Evolutionary conservation across 2,888 invertebrate genomes (phyloP).

Genomic region (Polyploca ridens): DNA sequence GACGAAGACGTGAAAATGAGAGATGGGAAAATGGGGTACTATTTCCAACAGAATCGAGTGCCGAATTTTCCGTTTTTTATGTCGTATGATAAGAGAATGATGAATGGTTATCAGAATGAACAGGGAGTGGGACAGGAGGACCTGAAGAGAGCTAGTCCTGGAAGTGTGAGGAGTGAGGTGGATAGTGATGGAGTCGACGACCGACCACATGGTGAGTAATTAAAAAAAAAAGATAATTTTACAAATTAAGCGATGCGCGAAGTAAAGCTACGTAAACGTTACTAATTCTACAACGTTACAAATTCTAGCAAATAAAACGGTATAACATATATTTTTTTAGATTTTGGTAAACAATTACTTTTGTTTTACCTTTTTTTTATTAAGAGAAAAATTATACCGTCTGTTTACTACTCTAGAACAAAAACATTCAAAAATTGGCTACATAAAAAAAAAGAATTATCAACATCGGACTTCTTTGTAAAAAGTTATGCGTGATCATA

Average conservation of each 20-base stretch:
- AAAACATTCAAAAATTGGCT: no score
- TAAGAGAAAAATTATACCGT: no score
- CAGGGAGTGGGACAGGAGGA: slow-evolving; percentile 62
- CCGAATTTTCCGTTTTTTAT: slow-evolving; percentile 80
- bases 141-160: slow-evolving; percentile 73
- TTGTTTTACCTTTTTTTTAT: no score
- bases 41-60: slow-evolving; percentile 74
- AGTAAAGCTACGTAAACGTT: not conserved
- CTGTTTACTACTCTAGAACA: no score
- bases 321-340: no score
- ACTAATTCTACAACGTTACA: no score
- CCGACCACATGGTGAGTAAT: slow-evolving; percentile 68
- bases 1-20: slow-evolving; percentile 72
- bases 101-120: slow-evolving; percentile 53
- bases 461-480: no score
- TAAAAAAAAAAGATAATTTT: not conserved
- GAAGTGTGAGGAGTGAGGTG: slow-evolving; percentile 74
- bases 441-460: no score
- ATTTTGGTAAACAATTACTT: no score
- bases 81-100: slow-evolving; percentile 74
- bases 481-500: no score
- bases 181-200: slow-evolving; percentile 79
- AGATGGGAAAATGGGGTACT: slow-evolving; percentile 73
- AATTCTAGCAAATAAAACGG: no score
- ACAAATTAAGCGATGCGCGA: not conserved